A percentile compares a stretch with the other conserved stretches of the same genome.
Evolutionary conservation across 2,888 invertebrate genomes (phyloP).

Genomic region (Tiliacea aurago): DNA sequence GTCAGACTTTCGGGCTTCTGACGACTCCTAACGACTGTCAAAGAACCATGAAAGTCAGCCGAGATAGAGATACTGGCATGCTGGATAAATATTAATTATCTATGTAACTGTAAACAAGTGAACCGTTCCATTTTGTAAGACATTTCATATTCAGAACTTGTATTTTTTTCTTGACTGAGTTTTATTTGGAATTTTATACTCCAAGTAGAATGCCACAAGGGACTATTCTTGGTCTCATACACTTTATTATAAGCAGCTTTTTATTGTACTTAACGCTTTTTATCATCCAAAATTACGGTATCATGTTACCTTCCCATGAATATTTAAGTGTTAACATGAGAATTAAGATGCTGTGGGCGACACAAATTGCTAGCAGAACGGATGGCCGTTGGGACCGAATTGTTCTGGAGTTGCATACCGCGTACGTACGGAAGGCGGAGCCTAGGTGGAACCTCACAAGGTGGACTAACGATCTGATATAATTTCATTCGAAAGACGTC

Average conservation of each 20-base stretch:
- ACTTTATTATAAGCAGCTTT: conserved; percentile 26
- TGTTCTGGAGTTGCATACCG: neutral
- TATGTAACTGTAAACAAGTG: no score
- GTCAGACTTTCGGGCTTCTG: no score
- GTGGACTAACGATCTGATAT: no score
- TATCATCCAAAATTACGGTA: conserved; percentile 28
- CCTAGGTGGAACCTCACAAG: no score
- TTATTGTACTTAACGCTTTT: conserved; percentile 19
- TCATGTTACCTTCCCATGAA: conserved; percentile 32
- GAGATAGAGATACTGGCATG: no score
- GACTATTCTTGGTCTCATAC: conserved; percentile 9
- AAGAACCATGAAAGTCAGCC: no score
- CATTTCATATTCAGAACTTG: neutral
- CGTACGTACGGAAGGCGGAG: neutral
- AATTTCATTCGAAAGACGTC: no score
- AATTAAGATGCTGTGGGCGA: neutral
- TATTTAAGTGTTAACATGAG: conserved; percentile 14
- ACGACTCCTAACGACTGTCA: no score
- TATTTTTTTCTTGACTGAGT: neutral
- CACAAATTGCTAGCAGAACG: neutral
- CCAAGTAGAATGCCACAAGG: conserved; percentile 5
- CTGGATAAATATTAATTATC: no score
- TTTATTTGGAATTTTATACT: conserved; percentile 7
- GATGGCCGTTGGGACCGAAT: no score
- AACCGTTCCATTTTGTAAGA: neutral